Percentiles rank a stretch among this genome's conserved stretches.
These are phyloP conservation scores for Pissodes strobi DNA, from an alignment of 1,140 invertebrate genomes.

Conservation along the genomic window DNA sequence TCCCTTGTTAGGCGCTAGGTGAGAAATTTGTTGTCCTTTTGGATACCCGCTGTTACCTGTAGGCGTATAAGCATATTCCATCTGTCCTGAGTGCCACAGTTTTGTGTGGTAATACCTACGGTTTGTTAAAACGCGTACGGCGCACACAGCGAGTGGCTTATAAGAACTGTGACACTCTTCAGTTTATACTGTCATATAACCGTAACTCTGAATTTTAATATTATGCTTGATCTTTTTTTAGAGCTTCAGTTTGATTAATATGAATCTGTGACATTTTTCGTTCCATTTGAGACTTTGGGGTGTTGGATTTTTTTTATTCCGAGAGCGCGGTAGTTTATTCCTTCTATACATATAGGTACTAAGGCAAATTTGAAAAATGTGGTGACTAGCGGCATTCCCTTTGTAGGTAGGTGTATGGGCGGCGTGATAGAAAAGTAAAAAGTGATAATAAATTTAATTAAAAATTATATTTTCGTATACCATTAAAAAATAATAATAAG, in stretches of 20 bases:
- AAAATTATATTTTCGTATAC: too few relatives aligned
- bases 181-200: slow-evolving; percentile 51
- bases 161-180: slow-evolving; percentile 44
- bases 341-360: too few relatives aligned
- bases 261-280: slow-evolving; percentile 8
- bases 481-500: too few relatives aligned
- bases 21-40: slow-evolving; percentile 52
- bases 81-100: background rate
- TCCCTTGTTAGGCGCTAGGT: slow-evolving; percentile 52
- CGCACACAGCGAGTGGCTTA: slow-evolving; percentile 46
- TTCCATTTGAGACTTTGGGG: too few relatives aligned
- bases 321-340: too few relatives aligned
- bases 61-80: slow-evolving; percentile 19
- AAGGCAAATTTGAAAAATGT: too few relatives aligned
- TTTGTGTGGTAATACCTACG: slow-evolving; percentile 2
- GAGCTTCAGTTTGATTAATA: slow-evolving; percentile 39
- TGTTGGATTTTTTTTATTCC: too few relatives aligned
- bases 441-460: too few relatives aligned
- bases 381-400: too few relatives aligned
- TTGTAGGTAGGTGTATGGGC: too few relatives aligned
- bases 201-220: slow-evolving; percentile 51
- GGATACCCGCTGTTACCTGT: slow-evolving; percentile 42
- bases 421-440: too few relatives aligned
- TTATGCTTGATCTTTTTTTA: slow-evolving; percentile 31
- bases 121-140: slow-evolving; percentile 21